Percentiles rank a stretch among this genome's conserved stretches.
phyloP scores from a whole-genome alignment of 1,140 invertebrate species.

The Palaemon carinicauda region DNA sequence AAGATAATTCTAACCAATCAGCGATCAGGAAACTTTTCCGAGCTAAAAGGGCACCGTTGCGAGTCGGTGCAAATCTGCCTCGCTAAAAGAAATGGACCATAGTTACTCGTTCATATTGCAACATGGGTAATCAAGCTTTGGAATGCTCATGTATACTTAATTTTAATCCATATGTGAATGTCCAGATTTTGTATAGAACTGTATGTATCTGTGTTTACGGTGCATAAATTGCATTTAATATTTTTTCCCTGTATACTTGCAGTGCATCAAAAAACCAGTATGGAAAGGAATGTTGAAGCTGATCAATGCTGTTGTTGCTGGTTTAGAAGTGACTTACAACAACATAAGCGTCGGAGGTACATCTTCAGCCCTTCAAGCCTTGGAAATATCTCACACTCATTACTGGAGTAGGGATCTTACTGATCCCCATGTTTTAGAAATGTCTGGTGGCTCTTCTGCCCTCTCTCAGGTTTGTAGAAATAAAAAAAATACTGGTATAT shows the following conservation, averaged over 20 bases:
- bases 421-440: slow-evolving; percentile 65
- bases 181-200: too few relatives aligned
- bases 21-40: too few relatives aligned
- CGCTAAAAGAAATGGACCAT: too few relatives aligned
- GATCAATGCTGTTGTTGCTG: slow-evolving; percentile 85
- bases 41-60: too few relatives aligned
- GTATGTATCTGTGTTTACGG: background rate
- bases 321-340: slow-evolving; percentile 89
- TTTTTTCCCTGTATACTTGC: slow-evolving; percentile 48
- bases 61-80: too few relatives aligned
- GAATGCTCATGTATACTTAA: too few relatives aligned
- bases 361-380: slow-evolving; percentile 94
- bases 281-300: slow-evolving; percentile 98
- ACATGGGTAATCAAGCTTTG: too few relatives aligned
- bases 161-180: too few relatives aligned
- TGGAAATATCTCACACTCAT: slow-evolving; percentile 98
- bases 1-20: too few relatives aligned
- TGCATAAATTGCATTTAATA: background rate
- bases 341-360: slow-evolving; percentile 96
- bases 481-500: too few relatives aligned
- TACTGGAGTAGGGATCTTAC: slow-evolving; percentile 91
- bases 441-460: slow-evolving; percentile 62
- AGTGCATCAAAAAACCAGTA: slow-evolving; percentile 87
- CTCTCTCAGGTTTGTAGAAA: slow-evolving; percentile 68
- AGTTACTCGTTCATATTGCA: too few relatives aligned